A percentile compares a stretch with the other conserved stretches of the same genome.
These are phyloP conservation scores for Anguilla anguilla DNA, from an alignment of 2,797 vertebrate species.

Conservation along the genomic window DNA sequence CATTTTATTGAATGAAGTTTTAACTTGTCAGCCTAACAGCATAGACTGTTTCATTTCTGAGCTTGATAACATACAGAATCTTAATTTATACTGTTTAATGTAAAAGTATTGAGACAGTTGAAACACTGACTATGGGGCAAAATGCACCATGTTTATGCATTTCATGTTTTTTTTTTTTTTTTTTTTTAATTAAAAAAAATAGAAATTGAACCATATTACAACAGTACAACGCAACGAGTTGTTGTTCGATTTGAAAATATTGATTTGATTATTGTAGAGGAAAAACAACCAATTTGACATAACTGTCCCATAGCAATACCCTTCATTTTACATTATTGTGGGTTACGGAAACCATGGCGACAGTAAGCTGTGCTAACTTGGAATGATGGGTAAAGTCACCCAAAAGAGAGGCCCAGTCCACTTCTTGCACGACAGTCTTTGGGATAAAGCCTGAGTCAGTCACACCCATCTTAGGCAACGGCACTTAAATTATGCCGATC, in stretches of 20 bases:
- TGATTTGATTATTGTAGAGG: not conserved
- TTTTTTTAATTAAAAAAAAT: too few species aligned
- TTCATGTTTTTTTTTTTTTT: too few species aligned
- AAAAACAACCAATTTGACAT: not conserved
- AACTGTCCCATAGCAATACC: too few species aligned
- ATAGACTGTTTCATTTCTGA: not conserved
- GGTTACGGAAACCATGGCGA: too few species aligned
- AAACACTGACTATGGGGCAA: too few species aligned
- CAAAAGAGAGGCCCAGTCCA: not conserved
- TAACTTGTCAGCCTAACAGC: not conserved
- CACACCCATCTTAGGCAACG: not conserved
- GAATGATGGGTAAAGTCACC: not conserved
- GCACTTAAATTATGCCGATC: not conserved
- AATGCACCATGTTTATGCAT: too few species aligned
- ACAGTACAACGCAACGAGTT: too few species aligned
- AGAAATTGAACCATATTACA: too few species aligned
- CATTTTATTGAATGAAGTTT: conserved; percentile 3
- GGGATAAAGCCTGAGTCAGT: not conserved
- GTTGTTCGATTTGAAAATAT: too few species aligned
- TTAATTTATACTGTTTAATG: too few species aligned
- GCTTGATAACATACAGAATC: not conserved
- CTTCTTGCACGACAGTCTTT: not conserved
- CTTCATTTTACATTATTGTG: too few species aligned
- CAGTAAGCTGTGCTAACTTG: not conserved
- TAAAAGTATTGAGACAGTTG: too few species aligned